These are phyloP conservation scores for Indicator maculatus DNA, from an alignment of 2,113 vertebrate genomes.

Conservation along the genomic window DNA sequence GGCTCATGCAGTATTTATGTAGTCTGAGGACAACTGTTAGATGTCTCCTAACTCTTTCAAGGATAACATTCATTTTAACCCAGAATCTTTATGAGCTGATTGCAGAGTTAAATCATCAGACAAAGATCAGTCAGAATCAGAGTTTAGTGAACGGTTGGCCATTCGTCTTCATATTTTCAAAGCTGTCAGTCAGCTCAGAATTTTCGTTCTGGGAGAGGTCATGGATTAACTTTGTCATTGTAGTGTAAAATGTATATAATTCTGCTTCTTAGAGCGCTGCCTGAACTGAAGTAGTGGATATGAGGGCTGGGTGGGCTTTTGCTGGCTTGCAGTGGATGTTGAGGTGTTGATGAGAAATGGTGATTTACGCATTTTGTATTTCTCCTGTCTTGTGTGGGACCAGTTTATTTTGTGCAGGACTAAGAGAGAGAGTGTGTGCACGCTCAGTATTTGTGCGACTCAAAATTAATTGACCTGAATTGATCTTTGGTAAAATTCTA, in stretches of 20 bases:
- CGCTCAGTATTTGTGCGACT: neutral
- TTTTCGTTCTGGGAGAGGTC: neutral
- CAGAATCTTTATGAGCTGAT: neutral
- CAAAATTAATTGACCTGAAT: neutral
- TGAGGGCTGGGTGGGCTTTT: neutral
- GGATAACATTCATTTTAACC: neutral
- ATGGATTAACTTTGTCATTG: neutral
- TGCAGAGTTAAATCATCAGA: neutral
- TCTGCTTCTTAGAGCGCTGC: neutral
- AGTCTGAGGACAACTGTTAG: neutral
- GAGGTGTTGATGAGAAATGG: neutral
- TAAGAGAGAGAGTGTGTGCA: neutral
- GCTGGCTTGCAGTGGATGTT: neutral
- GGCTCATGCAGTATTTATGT: neutral
- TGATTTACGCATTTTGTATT: neutral
- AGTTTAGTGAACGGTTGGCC: neutral
- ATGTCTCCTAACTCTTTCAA: neutral
- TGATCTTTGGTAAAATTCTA: neutral
- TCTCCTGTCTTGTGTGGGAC: neutral
- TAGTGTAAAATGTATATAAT: neutral
- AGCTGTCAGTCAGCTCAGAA: neutral
- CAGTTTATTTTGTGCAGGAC: neutral
- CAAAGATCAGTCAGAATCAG: neutral
- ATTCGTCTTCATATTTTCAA: neutral
- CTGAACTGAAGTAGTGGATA: neutral